phyloP scores from a whole-genome alignment of 1,140 invertebrate genomes.

The Papilio dardanus region DNA sequence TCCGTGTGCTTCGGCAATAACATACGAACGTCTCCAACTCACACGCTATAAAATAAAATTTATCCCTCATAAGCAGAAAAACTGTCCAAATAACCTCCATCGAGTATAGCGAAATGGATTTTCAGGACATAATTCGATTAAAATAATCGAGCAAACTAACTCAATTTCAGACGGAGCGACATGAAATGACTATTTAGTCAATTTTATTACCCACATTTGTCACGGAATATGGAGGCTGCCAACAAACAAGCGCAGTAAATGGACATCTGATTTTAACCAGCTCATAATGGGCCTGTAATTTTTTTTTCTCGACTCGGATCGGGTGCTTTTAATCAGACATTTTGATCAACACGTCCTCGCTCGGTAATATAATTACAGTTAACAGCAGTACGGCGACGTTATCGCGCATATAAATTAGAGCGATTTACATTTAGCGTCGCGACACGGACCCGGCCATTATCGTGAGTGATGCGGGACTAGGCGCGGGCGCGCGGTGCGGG shows the following conservation, averaged over 20 bases:
- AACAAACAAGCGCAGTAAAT: slow-evolving; percentile 41
- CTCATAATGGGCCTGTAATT: slow-evolving; percentile 49
- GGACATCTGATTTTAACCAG: slow-evolving; percentile 50
- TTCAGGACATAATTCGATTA: slow-evolving; percentile 33
- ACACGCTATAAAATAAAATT: slow-evolving; percentile 29
- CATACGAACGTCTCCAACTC: slow-evolving; percentile 59
- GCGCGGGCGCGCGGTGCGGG: slow-evolving; percentile 51
- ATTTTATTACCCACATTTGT: slow-evolving; percentile 37
- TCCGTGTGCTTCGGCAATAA: slow-evolving; percentile 64
- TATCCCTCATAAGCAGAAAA: slow-evolving; percentile 22
- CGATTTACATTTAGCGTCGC: slow-evolving; percentile 79
- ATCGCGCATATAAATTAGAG: slow-evolving; percentile 81
- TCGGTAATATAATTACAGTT: slow-evolving; percentile 81
- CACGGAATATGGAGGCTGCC: slow-evolving; percentile 30
- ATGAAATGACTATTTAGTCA: slow-evolving; percentile 35
- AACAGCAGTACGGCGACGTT: slow-evolving; percentile 79
- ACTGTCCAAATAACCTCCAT: background rate
- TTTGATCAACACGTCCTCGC: slow-evolving; percentile 81
- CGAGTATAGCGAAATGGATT: slow-evolving; percentile 21
- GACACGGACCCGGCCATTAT: slow-evolving; percentile 74
- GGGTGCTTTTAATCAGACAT: slow-evolving; percentile 75
- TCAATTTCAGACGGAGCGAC: slow-evolving; percentile 27
- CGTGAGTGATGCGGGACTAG: slow-evolving; percentile 76
- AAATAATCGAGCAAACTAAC: slow-evolving; percentile 28
- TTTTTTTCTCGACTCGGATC: slow-evolving; percentile 66